Evolutionary conservation across 2,797 vertebrate species (phyloP), one percentile per base, ranked within the genome.

Genomic region (Carapus acus): DNA sequence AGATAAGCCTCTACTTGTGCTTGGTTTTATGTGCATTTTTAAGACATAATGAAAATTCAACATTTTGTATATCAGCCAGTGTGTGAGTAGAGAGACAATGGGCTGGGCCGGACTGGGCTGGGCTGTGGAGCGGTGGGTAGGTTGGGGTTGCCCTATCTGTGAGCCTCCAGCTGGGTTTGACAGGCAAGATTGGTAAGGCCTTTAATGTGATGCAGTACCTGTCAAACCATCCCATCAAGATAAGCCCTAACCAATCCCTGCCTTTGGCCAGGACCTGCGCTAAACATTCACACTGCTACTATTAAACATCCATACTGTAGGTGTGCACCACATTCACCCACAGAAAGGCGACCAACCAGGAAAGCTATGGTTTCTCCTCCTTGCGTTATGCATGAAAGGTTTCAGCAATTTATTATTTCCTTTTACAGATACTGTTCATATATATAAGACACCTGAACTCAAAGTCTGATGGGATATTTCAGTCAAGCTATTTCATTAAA

Each of bases 141-240:
- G 39, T 36, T 29, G 16, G 23, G 15, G 8, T 21, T 22, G 33
- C 37, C 45, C 67, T 76, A 80, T 83, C 74, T 66, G 27, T 48
- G 65, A 34, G 66, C 60, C 62, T 79, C 69, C 75, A 79, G 80
- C 69, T 79, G 80, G 44, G 64, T 66, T 63, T 85, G 83, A 81
- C 85, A 86, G 78, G 45, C 55, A 83, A 83, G 85, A 87, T 84
- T 87, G 85, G 83, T 86, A 81, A 85, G 85, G 80, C 76, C 70
- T 83, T 88, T 87, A 88, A 84, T 83, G 82, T 87, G 80, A 87
- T 85, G 78, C 80, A 88, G 81, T 76, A 78, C 77, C 85, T 84
- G 85, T 86, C 83, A 78, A 70, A 71, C 47, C 63, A 44, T 41
- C 61, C 71, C 57, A 86, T 85, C 84, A 76, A 84, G 82, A 86